Evolutionary conservation across 2,888 invertebrate species (phyloP), one percentile per base, ranked within the genome.

Genomic region (Elmis aenea): DNA sequence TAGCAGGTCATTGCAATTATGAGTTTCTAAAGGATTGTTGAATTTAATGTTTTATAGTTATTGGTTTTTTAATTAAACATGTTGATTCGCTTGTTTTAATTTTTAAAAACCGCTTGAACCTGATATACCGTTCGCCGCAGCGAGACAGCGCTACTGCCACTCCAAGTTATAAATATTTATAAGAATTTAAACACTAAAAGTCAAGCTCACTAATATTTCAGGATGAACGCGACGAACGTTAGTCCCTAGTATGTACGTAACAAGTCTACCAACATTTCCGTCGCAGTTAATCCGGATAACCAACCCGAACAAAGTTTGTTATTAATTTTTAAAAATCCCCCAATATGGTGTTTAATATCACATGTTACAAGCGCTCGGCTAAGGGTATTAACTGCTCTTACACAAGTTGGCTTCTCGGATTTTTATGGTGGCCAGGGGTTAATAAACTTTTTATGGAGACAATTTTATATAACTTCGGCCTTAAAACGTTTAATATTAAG

Each of bases 381-480:
- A 34, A 34, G 28, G 28, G 28, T 15, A 34, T 27, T 32, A 32
- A 37, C 20, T 37, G 26, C 31, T n/a, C 18, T 13, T 12, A 32
- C 34, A 26, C 34, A 41, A 33, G 33, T 36, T 41, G 28, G 41
- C 36, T 36, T 36, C 32, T 30, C 27, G 33, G 36, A 36, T 33
- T 44, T 44, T 44, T 44, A 40, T 25, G 39, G 31, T n/a, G 35
- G 35, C 28, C 29, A 26, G 22, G 38, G 44, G 44, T 44, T 44
- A 44, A 44, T 36, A 39, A 44, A 44, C 44, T 36, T 44, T 42
- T 44, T 39, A 44, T 36, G 33, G 39, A 27, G 39, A 44, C 44
- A 44, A 14, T 38, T 38, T 42, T 27, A 31, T 31, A 30, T 24
- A 30, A 33, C 34, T 44, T 40, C 25, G 10, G 21, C 22, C 27